Evolutionary conservation across 2,797 vertebrate genomes (phyloP), one percentile per base, ranked within the genome.

Genomic region (Huso huso): DNA sequence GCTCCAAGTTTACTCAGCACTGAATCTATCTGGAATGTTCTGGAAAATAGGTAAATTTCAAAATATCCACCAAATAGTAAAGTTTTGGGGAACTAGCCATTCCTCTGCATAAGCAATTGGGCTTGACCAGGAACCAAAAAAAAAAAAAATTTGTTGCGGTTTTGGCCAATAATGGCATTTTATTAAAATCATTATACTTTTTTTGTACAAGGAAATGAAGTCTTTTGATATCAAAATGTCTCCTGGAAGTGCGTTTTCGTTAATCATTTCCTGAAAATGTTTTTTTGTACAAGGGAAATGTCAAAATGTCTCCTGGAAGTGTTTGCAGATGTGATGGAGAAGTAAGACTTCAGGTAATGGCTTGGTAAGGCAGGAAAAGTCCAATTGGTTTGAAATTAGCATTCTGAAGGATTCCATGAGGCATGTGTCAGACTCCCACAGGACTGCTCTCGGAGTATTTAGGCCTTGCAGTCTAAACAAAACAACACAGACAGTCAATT

Each of bases 321-420:
- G 81, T 82, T 92, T 87, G 85, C 91, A 94, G 90, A 93, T 94
- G 92, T 93, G 82, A 83, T 77, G 77, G 81, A 80, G 82, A 85
- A 82, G 75, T 81, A 81, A 77, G 75, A 77, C 85, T 83, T 80
- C 88, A 90, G 89, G 84, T 93, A 90, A 85, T 75, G 78, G 80
- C 79, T 69, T 79, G 81, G 78, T 69, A 74, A 75, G 76, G 78
- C 86, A 88, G 85, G 86, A 88, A 87, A 84, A 87, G 83, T 82
- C 79, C 83, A 86, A 86, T 87, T 88, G 83, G 79, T 78, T 74
- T 76, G 81, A 83, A 87, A 86, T 86, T 81, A 82, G 82, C 79
- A 82, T 84, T 82, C 82, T 86, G 84, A 75, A 84, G 83, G 84
- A 80, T 87, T 83, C 83, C 83, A 72, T 81, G 72, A 75, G 78